Base-by-base conservation (phyloP, 2,113 vertebrate species). In the Phylloscopus trochiloides region DNA sequence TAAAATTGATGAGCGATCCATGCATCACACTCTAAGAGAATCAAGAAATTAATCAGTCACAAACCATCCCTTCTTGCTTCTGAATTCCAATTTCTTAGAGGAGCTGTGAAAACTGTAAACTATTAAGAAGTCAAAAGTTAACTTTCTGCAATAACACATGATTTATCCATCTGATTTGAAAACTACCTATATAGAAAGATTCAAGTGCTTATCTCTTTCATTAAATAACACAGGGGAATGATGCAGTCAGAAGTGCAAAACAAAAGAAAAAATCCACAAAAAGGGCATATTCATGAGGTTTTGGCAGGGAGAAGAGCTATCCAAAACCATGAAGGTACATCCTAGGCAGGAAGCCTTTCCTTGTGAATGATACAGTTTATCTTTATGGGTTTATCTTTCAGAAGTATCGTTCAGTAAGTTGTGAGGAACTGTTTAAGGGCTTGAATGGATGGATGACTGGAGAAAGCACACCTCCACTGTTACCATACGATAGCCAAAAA, bases 1-100 rank as follows among this genome's bases (percentile, higher is more conserved):
- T 83, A 93, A 97, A 95, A 95, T 4, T 95, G 78, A 94, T 94
- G 91, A 97, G 82, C 31, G 45, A 96, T 86, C 47, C 79, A 50
- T 86, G 80, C 84, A 79, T 89, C 95, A 95, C 1, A 0, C 32
- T 82, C 66, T 29, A 24, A 58, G 36, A 72, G 52, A 94, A 82
- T 93, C 67, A 86, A 88, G 55, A 79, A 87, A 91, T 95, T 84
- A 95, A 96, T 82, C 86, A 71, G 48, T 94, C 86, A 93, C 24
- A 88, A 92, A 92, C 29, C 34, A 84, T 48, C 22, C 36, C 66
- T 88, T 63, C 73, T 86, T 80, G 34, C 42, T 84, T 84, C 20
- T 63, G 45, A 92, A 92, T 91, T 74, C 54, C 78, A 72, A 91
- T 87, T 75, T 88, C 72, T 68, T 74, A 85, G 61, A 79, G n/a